These are phyloP conservation scores for Platysternon megacephalum DNA, from an alignment of 2,113 vertebrate species.

Conservation along the genomic window DNA sequence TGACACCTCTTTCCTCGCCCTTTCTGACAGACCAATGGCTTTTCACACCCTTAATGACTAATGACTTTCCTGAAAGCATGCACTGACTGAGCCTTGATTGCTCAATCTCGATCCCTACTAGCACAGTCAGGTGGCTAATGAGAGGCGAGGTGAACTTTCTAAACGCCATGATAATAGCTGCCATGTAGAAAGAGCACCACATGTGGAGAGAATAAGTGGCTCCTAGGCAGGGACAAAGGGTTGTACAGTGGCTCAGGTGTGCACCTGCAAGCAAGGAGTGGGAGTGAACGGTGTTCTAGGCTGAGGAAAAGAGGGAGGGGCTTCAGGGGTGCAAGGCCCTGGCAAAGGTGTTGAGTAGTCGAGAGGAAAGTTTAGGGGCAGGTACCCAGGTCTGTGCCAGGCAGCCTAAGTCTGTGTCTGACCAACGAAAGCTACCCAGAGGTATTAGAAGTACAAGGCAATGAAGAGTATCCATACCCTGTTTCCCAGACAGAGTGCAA, in stretches of 20 bases:
- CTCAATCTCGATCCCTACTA: not conserved
- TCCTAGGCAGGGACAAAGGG: not conserved
- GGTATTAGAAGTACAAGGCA: not conserved
- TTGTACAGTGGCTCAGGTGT: not conserved
- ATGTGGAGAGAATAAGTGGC: not conserved
- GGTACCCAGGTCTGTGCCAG: not conserved
- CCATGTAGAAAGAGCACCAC: not conserved
- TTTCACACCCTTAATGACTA: not conserved
- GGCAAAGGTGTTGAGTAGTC: not conserved
- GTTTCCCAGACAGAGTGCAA: not conserved
- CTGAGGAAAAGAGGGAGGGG: not conserved
- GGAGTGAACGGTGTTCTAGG: not conserved
- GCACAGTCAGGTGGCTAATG: not conserved
- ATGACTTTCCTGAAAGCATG: accelerated
- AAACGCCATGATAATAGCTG: not conserved
- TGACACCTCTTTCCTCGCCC: accelerated
- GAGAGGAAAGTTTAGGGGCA: not conserved
- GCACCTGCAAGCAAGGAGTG: not conserved
- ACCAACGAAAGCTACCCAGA: not conserved
- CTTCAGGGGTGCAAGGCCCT: too few relatives aligned
- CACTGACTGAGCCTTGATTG: not conserved
- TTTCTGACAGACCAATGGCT: not conserved
- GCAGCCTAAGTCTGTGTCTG: not conserved
- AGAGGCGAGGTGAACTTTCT: not conserved
- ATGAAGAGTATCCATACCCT: not conserved